Conservation (phyloP, 2,113 vertebrate species). For the Hypomesus transpacificus region DNA sequence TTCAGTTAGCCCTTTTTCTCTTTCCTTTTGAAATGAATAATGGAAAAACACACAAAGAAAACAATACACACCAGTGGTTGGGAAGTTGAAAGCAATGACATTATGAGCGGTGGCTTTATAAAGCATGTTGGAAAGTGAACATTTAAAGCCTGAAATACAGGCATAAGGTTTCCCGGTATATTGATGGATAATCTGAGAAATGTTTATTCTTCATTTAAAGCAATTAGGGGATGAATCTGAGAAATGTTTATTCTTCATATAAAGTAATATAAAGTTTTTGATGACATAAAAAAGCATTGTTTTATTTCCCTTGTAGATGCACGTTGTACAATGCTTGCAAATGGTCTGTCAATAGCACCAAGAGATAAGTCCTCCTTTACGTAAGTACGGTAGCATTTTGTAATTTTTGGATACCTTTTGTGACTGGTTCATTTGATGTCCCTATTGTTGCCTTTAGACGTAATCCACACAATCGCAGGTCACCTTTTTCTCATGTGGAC, state of each 20-base stretch:
- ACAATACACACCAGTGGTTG: constrained; percentile 11
- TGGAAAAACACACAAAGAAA: constrained; percentile 19
- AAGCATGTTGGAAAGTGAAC: constrained; percentile 28
- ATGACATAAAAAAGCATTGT: too few relatives aligned
- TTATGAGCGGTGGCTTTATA: constrained; percentile 15
- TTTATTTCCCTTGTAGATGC: too few relatives aligned
- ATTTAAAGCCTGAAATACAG: constrained; percentile 3
- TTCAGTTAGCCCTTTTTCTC: constrained; percentile 20
- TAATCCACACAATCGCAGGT: too few relatives aligned
- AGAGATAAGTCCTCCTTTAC: too few relatives aligned
- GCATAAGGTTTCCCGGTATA: constrained; percentile 11
- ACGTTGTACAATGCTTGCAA: too few relatives aligned
- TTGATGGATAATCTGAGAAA: constrained; percentile 29
- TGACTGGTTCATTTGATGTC: too few relatives aligned
- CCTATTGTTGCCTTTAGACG: too few relatives aligned
- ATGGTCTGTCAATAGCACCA: too few relatives aligned
- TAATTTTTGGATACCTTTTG: too few relatives aligned
- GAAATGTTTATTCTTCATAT: constrained; percentile 16
- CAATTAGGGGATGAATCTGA: constrained; percentile 28
- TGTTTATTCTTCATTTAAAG: constrained; percentile 19
- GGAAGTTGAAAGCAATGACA: constrained; percentile 3
- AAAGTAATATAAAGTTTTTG: constrained; percentile 22
- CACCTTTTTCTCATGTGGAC: background rate
- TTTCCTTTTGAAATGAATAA: constrained; percentile 23
- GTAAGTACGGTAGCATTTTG: too few relatives aligned